Percentiles rank a stretch among this genome's conserved stretches.
Evolutionary conservation across 2,888 invertebrate species (phyloP).

Genomic region (Trissolcus brochymenae): DNA sequence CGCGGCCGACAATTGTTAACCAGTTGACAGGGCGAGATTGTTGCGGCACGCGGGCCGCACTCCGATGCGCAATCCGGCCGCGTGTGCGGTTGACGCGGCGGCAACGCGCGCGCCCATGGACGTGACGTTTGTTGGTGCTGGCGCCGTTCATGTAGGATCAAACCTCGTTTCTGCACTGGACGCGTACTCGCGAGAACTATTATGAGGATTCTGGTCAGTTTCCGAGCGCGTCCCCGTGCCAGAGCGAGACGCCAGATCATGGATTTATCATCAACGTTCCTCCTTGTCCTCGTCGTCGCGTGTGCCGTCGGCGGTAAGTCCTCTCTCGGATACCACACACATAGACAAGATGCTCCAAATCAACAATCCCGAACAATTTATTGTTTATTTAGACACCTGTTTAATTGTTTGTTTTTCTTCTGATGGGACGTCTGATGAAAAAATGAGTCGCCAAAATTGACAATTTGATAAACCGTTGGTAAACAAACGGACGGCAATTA

Average conservation of each 20-base stretch:
- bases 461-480: too few species aligned
- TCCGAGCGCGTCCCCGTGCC: conserved; percentile 39
- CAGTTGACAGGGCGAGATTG: conserved; percentile 1
- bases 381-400: too few species aligned
- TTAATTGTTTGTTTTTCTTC: too few species aligned
- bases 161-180: conserved; percentile 30
- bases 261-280: conserved; percentile 65
- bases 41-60: conserved; percentile 41
- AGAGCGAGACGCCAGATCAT: conserved; percentile 68
- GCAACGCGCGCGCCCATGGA: conserved; percentile 40
- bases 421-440: too few species aligned
- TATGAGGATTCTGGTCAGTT: conserved; percentile 31
- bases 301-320: conserved; percentile 51
- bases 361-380: too few species aligned
- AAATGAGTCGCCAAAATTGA: too few species aligned
- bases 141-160: conserved; percentile 29
- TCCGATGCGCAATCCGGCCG: conserved; percentile 44
- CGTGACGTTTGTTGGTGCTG: conserved; percentile 30
- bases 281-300: conserved; percentile 62
- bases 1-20: neutral
- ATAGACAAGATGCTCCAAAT: conserved; percentile 9
- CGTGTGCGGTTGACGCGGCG: conserved; percentile 38
- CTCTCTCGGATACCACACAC: conserved; percentile 1
- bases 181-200: conserved; percentile 32
- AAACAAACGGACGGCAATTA: too few species aligned